These are phyloP conservation scores for Melanotaenia pygmaea DNA, from an alignment of 2,797 vertebrate genomes.

Conservation along the genomic window DNA sequence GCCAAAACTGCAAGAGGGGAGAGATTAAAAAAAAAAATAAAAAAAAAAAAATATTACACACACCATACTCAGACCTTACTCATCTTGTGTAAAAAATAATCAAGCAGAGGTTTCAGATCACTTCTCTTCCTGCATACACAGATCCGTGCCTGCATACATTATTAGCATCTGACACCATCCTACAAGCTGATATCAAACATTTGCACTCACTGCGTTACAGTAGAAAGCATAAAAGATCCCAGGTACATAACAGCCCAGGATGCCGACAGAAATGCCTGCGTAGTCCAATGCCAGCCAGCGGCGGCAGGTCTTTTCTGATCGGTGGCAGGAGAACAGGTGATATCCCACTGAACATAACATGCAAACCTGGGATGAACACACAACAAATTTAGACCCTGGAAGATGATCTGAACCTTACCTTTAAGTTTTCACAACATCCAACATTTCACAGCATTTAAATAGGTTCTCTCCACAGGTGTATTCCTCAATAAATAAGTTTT, in stretches of 20 bases:
- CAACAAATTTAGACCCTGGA: neutral
- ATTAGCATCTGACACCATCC: neutral
- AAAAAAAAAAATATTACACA: neutral
- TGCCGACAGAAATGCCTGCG: conserved; percentile 95
- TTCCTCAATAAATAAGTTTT: neutral
- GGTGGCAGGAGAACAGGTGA: conserved; percentile 96
- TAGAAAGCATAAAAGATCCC: conserved; percentile 99
- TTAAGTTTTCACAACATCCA: neutral
- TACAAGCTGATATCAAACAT: neutral
- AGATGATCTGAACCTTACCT: fast-evolving
- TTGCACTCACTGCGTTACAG: conserved; percentile 89
- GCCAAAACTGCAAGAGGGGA: conserved; percentile 88
- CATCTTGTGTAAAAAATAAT: neutral
- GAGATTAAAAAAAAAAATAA: no score
- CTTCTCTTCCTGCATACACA: neutral
- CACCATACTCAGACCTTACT: neutral
- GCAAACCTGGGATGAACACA: conserved; percentile 86
- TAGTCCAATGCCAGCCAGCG: conserved; percentile 97
- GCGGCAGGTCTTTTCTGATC: conserved; percentile 94
- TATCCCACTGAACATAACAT: conserved; percentile 99
- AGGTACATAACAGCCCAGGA: conserved; percentile 97
- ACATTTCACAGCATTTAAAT: neutral
- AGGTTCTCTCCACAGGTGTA: no score
- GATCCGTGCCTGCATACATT: neutral
- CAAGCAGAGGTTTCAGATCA: neutral